Conservation (phyloP, 2,888 invertebrate genomes). For the Hirtodrosophila cameraria region DNA sequence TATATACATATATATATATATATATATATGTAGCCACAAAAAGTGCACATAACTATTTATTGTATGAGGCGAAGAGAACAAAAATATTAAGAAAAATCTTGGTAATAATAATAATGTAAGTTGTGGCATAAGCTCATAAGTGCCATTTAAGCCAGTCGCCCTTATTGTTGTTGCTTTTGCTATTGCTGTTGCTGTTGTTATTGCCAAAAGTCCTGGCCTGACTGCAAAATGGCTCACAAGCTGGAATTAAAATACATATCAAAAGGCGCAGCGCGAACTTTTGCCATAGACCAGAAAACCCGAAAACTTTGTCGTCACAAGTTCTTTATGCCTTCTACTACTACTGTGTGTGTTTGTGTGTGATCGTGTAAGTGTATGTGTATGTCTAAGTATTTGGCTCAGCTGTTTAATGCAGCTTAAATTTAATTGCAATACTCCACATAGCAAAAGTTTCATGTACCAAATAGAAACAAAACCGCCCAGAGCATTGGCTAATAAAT, state of each 20-base stretch:
- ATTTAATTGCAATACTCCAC: slow-evolving; percentile 76
- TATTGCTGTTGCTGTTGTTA: slow-evolving; percentile 14
- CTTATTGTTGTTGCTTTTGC: slow-evolving; percentile 26
- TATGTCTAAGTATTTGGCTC: slow-evolving; percentile 38
- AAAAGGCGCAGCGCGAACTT: slow-evolving; percentile 74
- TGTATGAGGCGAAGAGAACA: slow-evolving; percentile 35
- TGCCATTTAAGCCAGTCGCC: slow-evolving; percentile 75
- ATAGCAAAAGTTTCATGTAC: slow-evolving; percentile 67
- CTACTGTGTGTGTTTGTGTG: slow-evolving; percentile 7
- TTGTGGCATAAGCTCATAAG: slow-evolving; percentile 79
- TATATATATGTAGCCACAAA: slow-evolving; percentile 36
- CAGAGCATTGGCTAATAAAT: slow-evolving; percentile 58
- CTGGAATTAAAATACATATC: slow-evolving; percentile 79
- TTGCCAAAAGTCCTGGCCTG: slow-evolving; percentile 55
- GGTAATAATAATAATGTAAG: slow-evolving; percentile 80
- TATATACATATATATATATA: neutral
- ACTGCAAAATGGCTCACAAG: slow-evolving; percentile 70
- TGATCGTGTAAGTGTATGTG: slow-evolving; percentile 19
- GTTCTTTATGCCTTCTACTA: slow-evolving; percentile 36
- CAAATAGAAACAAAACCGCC: slow-evolving; percentile 16
- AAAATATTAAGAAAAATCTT: slow-evolving; percentile 57
- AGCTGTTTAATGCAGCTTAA: slow-evolving; percentile 80
- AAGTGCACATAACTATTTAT: slow-evolving; percentile 73
- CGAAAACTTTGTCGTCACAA: slow-evolving; percentile 70
- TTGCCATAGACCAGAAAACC: slow-evolving; percentile 67